Evolutionary conservation across 2,888 invertebrate species (phyloP).

Genomic region (Polymixis lichenea): DNA sequence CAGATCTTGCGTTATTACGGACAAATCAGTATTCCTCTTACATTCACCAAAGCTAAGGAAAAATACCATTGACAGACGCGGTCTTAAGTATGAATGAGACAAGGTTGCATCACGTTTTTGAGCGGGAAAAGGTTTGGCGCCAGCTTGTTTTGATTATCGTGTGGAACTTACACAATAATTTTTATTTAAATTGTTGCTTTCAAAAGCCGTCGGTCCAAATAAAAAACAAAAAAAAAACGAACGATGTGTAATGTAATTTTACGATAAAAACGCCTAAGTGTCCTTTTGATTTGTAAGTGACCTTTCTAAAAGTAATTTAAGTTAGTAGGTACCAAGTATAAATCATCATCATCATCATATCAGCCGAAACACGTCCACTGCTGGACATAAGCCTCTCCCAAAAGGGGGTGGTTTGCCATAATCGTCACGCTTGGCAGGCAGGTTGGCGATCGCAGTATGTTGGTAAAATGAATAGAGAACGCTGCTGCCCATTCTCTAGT

Average conservation of each 20-base stretch:
- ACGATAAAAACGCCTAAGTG: no score
- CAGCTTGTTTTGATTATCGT: background rate
- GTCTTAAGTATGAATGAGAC: constrained; percentile 41
- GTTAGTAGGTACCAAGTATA: no score
- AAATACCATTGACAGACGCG: constrained; percentile 37
- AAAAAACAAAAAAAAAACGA: background rate
- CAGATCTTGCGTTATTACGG: constrained; percentile 30
- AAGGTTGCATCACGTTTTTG: background rate
- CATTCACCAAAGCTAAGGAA: constrained; percentile 34
- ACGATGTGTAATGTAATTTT: background rate
- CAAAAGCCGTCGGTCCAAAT: background rate
- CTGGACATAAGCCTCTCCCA: no score
- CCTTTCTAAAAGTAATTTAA: no score
- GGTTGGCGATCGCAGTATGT: no score
- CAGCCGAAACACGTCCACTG: no score
- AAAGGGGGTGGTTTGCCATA: no score
- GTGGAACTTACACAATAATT: background rate
- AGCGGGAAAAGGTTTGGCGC: background rate
- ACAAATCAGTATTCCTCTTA: constrained; percentile 58
- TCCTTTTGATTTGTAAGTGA: no score
- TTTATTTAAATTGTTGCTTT: background rate
- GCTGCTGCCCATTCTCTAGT: no score
- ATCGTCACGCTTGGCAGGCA: no score
- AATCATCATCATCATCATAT: no score
- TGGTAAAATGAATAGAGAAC: no score